Percentiles rank a stretch among this genome's conserved stretches.
These are phyloP conservation scores for Tachysurus vachellii DNA, from an alignment of 2,113 vertebrate genomes.

Conservation along the genomic window DNA sequence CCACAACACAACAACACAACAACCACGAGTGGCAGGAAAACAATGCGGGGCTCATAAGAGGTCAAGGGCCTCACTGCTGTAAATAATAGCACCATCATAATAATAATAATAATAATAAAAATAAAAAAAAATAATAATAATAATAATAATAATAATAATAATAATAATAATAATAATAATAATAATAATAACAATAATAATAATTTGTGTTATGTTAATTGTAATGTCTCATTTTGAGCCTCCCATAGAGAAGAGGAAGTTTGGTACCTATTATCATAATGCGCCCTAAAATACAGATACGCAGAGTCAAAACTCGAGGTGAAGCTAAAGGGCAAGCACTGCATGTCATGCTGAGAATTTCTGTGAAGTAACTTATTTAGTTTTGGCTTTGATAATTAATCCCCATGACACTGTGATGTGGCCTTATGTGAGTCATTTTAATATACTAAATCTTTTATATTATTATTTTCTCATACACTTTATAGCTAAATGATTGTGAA, in stretches of 20 bases:
- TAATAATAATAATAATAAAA: no score
- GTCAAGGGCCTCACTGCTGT: no score
- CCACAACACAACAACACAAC: no score
- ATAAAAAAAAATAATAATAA: no score
- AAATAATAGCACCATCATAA: no score
- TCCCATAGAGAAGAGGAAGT: not conserved
- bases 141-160: no score
- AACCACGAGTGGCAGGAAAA: no score
- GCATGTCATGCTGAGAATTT: not conserved
- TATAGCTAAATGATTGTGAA: not conserved
- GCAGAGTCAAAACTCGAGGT: not conserved
- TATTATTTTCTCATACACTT: not conserved
- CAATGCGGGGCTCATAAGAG: no score
- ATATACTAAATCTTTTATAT: not conserved
- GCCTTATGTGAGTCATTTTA: not conserved
- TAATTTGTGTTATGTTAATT: not conserved
- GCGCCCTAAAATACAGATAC: not conserved
- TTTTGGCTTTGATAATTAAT: not conserved
- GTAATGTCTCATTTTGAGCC: no score
- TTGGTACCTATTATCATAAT: not conserved
- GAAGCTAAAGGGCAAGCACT: no score
- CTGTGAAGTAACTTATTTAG: not conserved
- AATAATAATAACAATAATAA: no score
- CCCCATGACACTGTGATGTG: not conserved
- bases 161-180: no score